These are phyloP conservation scores for Montipora foliosa DNA, from an alignment of 64 coral and sea anemone species.

Conservation along the genomic window DNA sequence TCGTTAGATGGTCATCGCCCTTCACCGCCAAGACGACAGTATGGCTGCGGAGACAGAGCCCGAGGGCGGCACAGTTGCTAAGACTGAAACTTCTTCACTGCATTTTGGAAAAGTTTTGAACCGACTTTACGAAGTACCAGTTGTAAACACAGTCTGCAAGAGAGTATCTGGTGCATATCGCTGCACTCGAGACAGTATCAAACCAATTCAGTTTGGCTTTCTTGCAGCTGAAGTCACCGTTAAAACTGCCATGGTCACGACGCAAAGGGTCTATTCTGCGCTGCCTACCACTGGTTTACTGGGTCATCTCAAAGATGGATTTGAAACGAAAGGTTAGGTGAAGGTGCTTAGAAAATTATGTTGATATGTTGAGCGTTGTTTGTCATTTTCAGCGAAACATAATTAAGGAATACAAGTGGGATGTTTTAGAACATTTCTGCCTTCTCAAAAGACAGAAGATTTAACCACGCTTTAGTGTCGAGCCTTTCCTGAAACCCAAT, in stretches of 20 bases:
- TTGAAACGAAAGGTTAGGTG: constrained; percentile 31
- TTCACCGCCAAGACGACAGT: not conserved
- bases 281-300: not conserved
- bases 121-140: constrained; percentile 5
- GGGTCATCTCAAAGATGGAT: not conserved
- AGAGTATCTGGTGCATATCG: not conserved
- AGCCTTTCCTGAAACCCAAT: too few relatives aligned
- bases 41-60: constrained; percentile 2
- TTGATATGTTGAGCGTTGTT: not conserved
- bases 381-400: not conserved
- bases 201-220: not conserved
- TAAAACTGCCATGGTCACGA: not conserved
- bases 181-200: not conserved
- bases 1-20: not conserved
- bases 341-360: not conserved
- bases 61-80: not conserved
- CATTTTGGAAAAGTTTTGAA: constrained; percentile 8
- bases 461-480: too few relatives aligned
- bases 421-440: too few relatives aligned
- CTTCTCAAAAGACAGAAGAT: too few relatives aligned
- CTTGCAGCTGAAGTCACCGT: not conserved
- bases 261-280: not conserved
- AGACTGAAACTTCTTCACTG: not conserved
- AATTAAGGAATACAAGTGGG: not conserved
- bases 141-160: not conserved